These are phyloP conservation scores for Malaclemys terrapin DNA, from an alignment of 2,113 vertebrate genomes.

Conservation along the genomic window DNA sequence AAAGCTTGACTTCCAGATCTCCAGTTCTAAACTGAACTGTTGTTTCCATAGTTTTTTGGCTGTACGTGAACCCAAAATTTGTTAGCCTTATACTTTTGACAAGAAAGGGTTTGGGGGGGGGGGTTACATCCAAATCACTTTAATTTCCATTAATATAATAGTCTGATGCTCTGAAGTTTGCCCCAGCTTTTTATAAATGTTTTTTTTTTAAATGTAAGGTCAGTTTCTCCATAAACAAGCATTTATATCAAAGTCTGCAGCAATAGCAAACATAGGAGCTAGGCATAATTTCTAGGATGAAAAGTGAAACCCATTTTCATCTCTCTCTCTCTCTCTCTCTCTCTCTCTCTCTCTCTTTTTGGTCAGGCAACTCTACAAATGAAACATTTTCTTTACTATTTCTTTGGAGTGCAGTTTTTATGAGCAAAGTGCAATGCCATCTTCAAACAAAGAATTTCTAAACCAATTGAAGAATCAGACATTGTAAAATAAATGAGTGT, in stretches of 20 bases:
- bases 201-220: not conserved
- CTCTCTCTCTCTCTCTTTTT: not conserved
- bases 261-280: not conserved
- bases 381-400: slow-evolving; percentile 14
- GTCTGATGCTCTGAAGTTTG: not conserved
- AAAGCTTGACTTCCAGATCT: not conserved
- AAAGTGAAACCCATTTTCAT: not conserved
- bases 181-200: not conserved
- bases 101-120: not conserved
- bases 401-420: not conserved
- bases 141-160: not conserved
- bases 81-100: not conserved
- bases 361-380: not conserved
- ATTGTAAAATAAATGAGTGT: slow-evolving; percentile 50
- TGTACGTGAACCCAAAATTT: not conserved
- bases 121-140: not conserved
- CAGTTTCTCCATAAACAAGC: not conserved
- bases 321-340: not conserved
- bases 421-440: slow-evolving; percentile 4
- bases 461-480: slow-evolving; percentile 32
- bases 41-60: not conserved
- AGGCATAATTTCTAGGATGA: not conserved
- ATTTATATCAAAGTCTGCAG: not conserved
- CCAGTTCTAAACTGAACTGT: not conserved
- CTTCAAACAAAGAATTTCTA: slow-evolving; percentile 52